These are phyloP conservation scores for Sparidentex hasta DNA, from an alignment of 2,797 vertebrate genomes.

Conservation along the genomic window DNA sequence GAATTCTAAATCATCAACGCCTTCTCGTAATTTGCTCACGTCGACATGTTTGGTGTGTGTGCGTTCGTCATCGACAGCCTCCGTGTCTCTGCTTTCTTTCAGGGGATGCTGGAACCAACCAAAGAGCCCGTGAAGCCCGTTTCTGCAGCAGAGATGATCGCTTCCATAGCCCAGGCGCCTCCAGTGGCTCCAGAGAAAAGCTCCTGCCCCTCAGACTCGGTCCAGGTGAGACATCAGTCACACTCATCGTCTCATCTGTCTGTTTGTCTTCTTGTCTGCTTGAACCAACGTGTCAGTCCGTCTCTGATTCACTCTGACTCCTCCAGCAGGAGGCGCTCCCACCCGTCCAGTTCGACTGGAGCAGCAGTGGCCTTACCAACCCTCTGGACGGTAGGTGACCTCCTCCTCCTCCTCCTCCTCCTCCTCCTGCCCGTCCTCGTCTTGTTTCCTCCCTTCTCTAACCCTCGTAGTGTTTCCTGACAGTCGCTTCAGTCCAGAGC, in stretches of 20 bases:
- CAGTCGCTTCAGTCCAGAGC: neutral
- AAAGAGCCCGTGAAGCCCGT: conserved; percentile 97
- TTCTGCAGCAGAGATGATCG: conserved; percentile 98
- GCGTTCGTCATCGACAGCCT: too few species aligned
- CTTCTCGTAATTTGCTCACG: too few species aligned
- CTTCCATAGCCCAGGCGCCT: conserved; percentile 93
- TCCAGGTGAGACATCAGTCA: conserved; percentile 87
- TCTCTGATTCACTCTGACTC: neutral
- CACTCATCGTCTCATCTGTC: neutral
- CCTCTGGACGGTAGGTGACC: conserved; percentile 96
- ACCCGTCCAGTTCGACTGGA: conserved; percentile 99
- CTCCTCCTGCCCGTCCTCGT: neutral
- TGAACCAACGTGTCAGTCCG: neutral
- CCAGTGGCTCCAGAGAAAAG: conserved; percentile 86
- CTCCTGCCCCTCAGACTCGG: conserved; percentile 88
- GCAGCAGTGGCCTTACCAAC: conserved; percentile 99
- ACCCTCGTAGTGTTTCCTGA: neutral
- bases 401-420: conserved; percentile 54
- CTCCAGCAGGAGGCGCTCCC: conserved; percentile 94
- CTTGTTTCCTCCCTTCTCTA: neutral
- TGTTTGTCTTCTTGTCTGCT: too few species aligned
- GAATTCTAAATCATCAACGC: too few species aligned
- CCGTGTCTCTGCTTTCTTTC: neutral
- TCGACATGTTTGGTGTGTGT: neutral
- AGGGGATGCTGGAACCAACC: conserved; percentile 99